A percentile compares a stretch with the other conserved stretches of the same genome.
Evolutionary conservation across 2,888 invertebrate species (phyloP).

Genomic region (Anaspis maculata): DNA sequence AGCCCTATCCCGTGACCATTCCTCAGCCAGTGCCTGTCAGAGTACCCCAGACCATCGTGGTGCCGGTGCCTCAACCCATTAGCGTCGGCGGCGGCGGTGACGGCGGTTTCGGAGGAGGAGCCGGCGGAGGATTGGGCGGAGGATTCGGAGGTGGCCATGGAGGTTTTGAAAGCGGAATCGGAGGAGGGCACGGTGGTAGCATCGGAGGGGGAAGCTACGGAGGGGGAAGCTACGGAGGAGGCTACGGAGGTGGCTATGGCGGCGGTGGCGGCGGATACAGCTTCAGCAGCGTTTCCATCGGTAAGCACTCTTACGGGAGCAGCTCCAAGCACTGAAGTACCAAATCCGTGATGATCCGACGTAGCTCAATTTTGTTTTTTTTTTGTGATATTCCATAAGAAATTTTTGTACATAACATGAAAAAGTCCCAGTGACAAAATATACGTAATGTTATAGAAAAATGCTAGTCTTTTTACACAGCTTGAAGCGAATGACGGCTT

Average conservation of each 20-base stretch:
- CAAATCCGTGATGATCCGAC: background rate
- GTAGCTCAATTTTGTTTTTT: slow-evolving; percentile 2
- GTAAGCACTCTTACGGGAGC: slow-evolving; percentile 25
- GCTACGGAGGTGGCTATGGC: slow-evolving; percentile 14
- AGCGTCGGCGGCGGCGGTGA: slow-evolving; percentile 16
- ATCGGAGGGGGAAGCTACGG: slow-evolving; percentile 8
- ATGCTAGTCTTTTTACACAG: no score
- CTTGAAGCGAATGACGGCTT: no score
- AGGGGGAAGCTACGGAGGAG: slow-evolving; percentile 25
- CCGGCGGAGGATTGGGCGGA: slow-evolving; percentile 10
- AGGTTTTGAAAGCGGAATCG: no score
- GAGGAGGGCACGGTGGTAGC: slow-evolving; percentile 11
- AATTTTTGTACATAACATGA: slow-evolving; percentile 4
- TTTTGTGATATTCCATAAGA: slow-evolving; percentile 9
- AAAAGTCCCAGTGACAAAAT: no score
- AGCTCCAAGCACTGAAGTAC: slow-evolving; percentile 21
- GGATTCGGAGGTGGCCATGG: slow-evolving; percentile 9
- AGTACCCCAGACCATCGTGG: slow-evolving; percentile 25
- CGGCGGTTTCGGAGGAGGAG: slow-evolving; percentile 12
- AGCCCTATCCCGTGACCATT: slow-evolving; percentile 26
- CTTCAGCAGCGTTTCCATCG: slow-evolving; percentile 30
- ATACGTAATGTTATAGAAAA: no score
- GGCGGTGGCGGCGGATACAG: slow-evolving; percentile 22
- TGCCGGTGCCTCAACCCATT: slow-evolving; percentile 23
- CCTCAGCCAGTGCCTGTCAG: slow-evolving; percentile 28